These are phyloP conservation scores for Salminus brasiliensis DNA, from an alignment of 2,113 vertebrate genomes.

Conservation along the genomic window DNA sequence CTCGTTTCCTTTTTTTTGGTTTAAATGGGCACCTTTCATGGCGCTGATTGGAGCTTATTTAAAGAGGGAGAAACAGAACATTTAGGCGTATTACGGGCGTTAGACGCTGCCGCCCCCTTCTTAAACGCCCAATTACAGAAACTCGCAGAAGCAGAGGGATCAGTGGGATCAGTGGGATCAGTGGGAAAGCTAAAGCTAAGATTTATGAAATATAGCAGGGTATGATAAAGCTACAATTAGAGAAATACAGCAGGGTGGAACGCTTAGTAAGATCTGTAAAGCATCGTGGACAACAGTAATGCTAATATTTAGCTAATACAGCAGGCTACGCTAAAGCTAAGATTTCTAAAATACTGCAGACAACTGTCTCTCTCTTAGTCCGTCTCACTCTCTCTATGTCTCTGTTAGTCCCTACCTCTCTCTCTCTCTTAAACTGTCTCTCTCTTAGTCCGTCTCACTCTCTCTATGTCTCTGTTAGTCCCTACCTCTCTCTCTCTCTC, in stretches of 20 bases:
- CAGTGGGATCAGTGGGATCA: too few species aligned
- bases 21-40: conserved; percentile 68
- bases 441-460: too few species aligned
- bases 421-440: too few species aligned
- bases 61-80: conserved; percentile 48
- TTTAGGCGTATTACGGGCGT: conserved; percentile 47
- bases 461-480: background rate
- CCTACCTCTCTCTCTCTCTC: background rate
- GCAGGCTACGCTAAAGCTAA: too few species aligned
- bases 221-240: background rate
- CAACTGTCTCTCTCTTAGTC: background rate
- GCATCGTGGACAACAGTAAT: too few species aligned
- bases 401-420: too few species aligned
- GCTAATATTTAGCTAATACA: too few species aligned
- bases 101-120: background rate
- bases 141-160: too few species aligned
- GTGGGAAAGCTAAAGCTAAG: conserved; percentile 11
- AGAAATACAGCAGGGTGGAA: too few species aligned
- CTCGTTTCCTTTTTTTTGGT: conserved; percentile 66
- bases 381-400: too few species aligned
- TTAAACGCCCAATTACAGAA: conserved; percentile 31
- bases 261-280: too few species aligned
- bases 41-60: conserved; percentile 48
- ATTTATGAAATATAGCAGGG: background rate
- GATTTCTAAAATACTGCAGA: too few species aligned